Conservation (phyloP, 2,797 vertebrate genomes). For the Microctenopoma stevenorrisi region DNA sequence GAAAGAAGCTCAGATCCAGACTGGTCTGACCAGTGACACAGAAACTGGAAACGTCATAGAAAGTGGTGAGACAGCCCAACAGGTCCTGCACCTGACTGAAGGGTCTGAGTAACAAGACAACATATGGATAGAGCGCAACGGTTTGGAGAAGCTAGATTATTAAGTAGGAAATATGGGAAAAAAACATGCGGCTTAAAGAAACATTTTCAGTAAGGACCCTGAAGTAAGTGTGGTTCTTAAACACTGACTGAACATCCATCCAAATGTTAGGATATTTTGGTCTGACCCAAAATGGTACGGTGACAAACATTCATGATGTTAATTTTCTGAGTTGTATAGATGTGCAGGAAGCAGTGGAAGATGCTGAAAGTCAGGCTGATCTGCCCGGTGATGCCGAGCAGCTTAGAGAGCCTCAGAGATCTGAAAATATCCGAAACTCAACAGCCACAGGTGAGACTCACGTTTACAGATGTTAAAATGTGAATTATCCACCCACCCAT, state of each 20-base stretch:
- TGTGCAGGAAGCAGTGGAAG: conserved; percentile 1
- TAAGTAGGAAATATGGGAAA: too few relatives aligned
- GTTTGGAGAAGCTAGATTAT: too few relatives aligned
- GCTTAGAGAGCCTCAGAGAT: conserved; percentile 6
- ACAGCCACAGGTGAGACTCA: conserved; percentile 76
- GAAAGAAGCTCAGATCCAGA: conserved; percentile 19
- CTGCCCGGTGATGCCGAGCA: not conserved
- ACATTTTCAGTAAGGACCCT: too few relatives aligned
- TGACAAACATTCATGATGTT: not conserved
- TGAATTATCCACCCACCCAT: too few relatives aligned
- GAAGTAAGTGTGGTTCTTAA: too few relatives aligned
- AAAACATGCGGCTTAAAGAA: too few relatives aligned
- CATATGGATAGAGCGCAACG: too few relatives aligned
- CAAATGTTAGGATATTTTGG: too few relatives aligned
- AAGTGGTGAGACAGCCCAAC: conserved; percentile 49
- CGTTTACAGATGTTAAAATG: too few relatives aligned
- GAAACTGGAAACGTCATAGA: conserved; percentile 50
- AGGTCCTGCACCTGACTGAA: not conserved
- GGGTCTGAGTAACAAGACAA: too few relatives aligned
- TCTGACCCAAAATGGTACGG: too few relatives aligned
- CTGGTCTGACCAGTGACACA: not conserved
- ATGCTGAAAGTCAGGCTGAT: conserved; percentile 31
- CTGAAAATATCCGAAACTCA: conserved; percentile 60
- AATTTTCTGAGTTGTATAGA: not conserved
- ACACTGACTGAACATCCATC: too few relatives aligned